Conservation (phyloP, 2,113 vertebrate species). For the Cyanistes caeruleus region DNA sequence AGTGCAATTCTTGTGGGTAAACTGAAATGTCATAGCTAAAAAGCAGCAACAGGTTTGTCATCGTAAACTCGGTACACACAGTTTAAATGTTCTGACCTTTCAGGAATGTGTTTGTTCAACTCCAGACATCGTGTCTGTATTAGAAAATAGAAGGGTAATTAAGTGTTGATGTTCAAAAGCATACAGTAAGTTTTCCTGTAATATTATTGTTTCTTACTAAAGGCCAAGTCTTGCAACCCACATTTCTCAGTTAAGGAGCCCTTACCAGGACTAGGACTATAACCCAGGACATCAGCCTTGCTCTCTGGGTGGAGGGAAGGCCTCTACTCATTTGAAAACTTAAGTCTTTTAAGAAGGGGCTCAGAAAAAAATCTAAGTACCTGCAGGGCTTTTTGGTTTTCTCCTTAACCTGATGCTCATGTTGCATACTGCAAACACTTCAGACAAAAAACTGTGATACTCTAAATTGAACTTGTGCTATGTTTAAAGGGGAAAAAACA, state of each 20-base stretch:
- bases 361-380: neutral
- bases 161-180: neutral
- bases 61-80: neutral
- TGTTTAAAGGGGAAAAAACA: neutral
- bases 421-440: neutral
- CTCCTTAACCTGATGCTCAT: neutral
- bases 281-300: neutral
- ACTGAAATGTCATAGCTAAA: constrained; percentile 46
- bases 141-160: neutral
- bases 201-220: neutral
- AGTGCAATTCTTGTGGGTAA: constrained; percentile 43
- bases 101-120: constrained; percentile 20
- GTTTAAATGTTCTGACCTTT: constrained; percentile 47
- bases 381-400: neutral
- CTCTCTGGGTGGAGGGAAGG: neutral
- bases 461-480: neutral
- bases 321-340: neutral
- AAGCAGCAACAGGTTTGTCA: constrained; percentile 11
- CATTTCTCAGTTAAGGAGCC: neutral
- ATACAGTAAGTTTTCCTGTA: neutral
- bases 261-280: neutral
- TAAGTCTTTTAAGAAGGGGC: neutral
- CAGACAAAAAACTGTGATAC: neutral
- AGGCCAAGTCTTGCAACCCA: neutral
- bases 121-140: neutral